A percentile compares a stretch with the other conserved stretches of the same genome.
These are phyloP conservation scores for Malachius bipustulatus DNA, from an alignment of 2,888 invertebrate genomes.

Conservation along the genomic window DNA sequence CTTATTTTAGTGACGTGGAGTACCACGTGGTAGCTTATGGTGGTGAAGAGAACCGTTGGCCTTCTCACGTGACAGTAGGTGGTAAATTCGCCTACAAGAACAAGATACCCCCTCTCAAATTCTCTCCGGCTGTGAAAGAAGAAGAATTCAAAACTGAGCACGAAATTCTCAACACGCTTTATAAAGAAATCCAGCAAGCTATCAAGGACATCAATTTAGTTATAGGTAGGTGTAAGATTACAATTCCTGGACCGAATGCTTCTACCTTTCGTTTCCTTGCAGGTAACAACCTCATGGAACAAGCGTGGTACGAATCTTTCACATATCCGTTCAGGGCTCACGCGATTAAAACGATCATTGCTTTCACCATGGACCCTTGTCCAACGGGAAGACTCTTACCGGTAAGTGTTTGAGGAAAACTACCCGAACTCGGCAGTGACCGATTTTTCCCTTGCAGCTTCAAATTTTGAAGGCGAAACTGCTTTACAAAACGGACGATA, in stretches of 20 bases:
- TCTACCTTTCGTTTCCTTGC: neutral
- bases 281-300: conserved; percentile 21
- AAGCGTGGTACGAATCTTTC: conserved; percentile 51
- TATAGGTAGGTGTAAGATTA: conserved; percentile 19
- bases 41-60: conserved; percentile 42
- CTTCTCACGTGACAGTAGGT: conserved; percentile 45
- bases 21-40: conserved; percentile 48
- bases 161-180: conserved; percentile 24
- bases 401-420: conserved; percentile 43
- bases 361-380: conserved; percentile 51
- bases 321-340: conserved; percentile 64
- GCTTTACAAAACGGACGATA: conserved; percentile 44
- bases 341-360: conserved; percentile 61
- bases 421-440: conserved; percentile 2
- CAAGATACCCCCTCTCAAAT: conserved; percentile 37
- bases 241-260: neutral
- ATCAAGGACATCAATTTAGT: conserved; percentile 29
- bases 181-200: conserved; percentile 25
- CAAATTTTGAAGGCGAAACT: conserved; percentile 26
- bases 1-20: conserved; percentile 42
- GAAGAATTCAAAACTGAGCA: conserved; percentile 20
- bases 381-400: conserved; percentile 41
- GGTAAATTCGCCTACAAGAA: conserved; percentile 37
- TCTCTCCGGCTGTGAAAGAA: conserved; percentile 23
- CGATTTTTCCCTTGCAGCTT: conserved; percentile 22